phyloP scores from a whole-genome alignment of 2,888 invertebrate genomes.

The Tachina grossa region DNA sequence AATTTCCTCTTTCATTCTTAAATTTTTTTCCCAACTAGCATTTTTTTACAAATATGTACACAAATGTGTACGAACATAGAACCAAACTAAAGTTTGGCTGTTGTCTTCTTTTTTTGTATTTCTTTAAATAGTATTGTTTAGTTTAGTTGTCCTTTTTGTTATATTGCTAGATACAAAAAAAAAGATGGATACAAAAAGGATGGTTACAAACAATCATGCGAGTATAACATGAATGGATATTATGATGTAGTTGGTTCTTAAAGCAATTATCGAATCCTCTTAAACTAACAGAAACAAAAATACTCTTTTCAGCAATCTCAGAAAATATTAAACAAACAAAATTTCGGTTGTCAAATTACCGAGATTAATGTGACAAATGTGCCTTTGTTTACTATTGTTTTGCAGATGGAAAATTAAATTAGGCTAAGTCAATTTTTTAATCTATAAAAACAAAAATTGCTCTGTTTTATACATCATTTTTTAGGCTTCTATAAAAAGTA shows the following conservation, averaged over 20 bases:
- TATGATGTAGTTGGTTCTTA: constrained; percentile 56
- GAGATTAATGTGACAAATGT: constrained; percentile 45
- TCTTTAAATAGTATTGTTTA: constrained; percentile 4
- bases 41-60: background rate
- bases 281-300: constrained; percentile 8
- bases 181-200: background rate
- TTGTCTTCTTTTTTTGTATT: constrained; percentile 2
- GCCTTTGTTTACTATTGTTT: constrained; percentile 9
- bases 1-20: constrained; percentile 63
- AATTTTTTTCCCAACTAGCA: background rate
- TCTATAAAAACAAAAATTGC: too few relatives aligned
- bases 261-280: constrained; percentile 64
- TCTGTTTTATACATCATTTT: too few relatives aligned
- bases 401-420: background rate
- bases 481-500: too few relatives aligned
- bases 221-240: constrained; percentile 45
- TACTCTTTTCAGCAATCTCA: constrained; percentile 14
- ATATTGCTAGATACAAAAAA: background rate
- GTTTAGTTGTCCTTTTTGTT: constrained; percentile 10
- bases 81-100: constrained; percentile 29
- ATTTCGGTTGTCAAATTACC: constrained; percentile 51
- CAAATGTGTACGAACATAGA: background rate
- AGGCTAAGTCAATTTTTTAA: background rate
- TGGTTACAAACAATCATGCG: constrained; percentile 3
- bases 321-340: constrained; percentile 3